Base-by-base conservation (phyloP, 1,140 invertebrate genomes). In the Pteromalus puparum region DNA sequence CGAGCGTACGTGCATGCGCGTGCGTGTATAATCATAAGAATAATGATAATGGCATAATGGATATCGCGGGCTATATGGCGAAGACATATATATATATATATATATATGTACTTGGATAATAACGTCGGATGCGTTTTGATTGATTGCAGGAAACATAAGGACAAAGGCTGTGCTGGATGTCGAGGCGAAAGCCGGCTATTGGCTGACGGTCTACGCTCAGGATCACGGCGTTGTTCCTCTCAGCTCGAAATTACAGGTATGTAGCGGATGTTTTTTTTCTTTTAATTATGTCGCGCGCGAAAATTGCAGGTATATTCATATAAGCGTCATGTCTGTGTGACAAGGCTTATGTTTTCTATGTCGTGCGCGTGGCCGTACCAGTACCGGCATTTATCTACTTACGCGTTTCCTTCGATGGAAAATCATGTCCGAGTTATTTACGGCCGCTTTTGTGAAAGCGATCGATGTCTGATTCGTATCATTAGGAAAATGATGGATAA, bases 131-230 rank as follows among this genome's bases (percentile, higher is more conserved):
- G 7, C 18, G 53, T 4, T 70, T 70, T 70, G 67, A 30, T 77
- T 86, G 86, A 90, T 89, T 90, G 81, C 94, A 98, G 98, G 98
- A 86, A 95, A 95, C 68, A 97, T 99, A 81, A 94, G 95, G 72
- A 99, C 98, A 0, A 94, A 95, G 86, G 95, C 95, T 0, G 95
- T 97, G 26, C 93, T 99, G 86, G 98, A 99, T 92, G 94, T 97
- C 24, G 98, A 99, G 94, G 95, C 95, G 0, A 96, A 96, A 87
- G 93, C 95, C 24, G 96, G 96, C 90, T 99, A 98, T 92, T 99
- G 98, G 98, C 93, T 99, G 53, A 98, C 98, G 0, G 95, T 99
- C 65, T 97, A 97, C 90, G 98, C 98, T 2, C 95, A 97, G 90
- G 98, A 99, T 93, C 95, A 96, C 85, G 98, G 97, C 0, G 95